Percentiles rank a stretch among this genome's conserved stretches.
Conservation (phyloP, 2,113 vertebrate genomes). For the Serilophus lunatus region DNA sequence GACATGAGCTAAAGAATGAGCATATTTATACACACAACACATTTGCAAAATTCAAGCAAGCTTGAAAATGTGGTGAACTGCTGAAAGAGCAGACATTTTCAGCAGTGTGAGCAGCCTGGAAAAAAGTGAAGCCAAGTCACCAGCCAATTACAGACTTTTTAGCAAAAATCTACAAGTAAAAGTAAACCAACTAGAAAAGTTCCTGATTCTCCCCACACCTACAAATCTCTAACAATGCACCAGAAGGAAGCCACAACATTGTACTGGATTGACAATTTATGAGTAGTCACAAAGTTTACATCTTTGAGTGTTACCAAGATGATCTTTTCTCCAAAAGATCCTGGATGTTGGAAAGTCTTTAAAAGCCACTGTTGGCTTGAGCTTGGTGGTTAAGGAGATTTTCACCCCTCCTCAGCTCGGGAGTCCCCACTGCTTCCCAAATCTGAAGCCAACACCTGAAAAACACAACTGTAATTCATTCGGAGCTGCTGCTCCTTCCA, state of each 20-base stretch:
- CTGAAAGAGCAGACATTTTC: not conserved
- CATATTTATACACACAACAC: not conserved
- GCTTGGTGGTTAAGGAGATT: not conserved
- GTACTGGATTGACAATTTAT: not conserved
- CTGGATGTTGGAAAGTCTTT: not conserved
- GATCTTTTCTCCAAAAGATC: not conserved
- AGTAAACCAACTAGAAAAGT: not conserved
- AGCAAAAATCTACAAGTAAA: not conserved
- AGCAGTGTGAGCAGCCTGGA: not conserved
- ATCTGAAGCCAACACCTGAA: constrained; percentile 20
- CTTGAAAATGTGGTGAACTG: not conserved
- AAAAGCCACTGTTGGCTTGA: not conserved
- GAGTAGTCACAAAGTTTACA: not conserved
- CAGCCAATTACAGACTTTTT: not conserved
- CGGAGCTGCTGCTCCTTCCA: not conserved
- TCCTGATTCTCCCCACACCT: not conserved
- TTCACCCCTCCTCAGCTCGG: not conserved
- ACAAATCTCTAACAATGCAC: not conserved
- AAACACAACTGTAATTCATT: constrained; percentile 16
- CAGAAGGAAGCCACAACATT: not conserved
- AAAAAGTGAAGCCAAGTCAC: not conserved
- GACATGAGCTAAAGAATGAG: not conserved
- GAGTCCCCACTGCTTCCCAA: not conserved
- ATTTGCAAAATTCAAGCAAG: not conserved
- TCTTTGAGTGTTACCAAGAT: not conserved